Conservation (phyloP, 2,113 vertebrate genomes). For the Dissostichus mawsoni region DNA sequence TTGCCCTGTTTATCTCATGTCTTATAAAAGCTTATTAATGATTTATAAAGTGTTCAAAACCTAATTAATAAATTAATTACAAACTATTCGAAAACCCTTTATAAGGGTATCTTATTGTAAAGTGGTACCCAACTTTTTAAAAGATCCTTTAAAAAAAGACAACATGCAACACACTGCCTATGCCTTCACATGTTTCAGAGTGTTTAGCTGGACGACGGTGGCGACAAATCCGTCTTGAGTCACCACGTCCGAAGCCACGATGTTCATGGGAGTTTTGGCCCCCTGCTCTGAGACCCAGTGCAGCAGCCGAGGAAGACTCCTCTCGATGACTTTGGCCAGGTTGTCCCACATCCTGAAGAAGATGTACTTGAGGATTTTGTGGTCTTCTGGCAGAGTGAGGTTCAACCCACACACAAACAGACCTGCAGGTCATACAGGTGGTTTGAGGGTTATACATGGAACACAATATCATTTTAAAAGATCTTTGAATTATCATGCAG, state of each 20-base stretch:
- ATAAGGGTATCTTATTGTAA: too few relatives aligned
- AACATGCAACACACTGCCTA: background rate
- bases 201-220: conserved; percentile 59
- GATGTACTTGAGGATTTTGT: conserved; percentile 48
- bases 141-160: background rate
- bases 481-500: background rate
- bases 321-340: conserved; percentile 21
- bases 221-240: conserved; percentile 50
- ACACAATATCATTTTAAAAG: too few relatives aligned
- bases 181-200: background rate
- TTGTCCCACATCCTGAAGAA: conserved; percentile 38
- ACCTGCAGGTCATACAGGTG: conserved; percentile 29
- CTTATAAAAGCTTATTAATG: too few relatives aligned
- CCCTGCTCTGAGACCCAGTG: conserved; percentile 45
- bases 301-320: conserved; percentile 50
- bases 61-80: too few relatives aligned
- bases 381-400: conserved; percentile 55
- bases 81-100: too few relatives aligned
- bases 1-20: too few relatives aligned
- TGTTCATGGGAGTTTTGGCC: conserved; percentile 26
- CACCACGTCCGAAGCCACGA: conserved; percentile 68
- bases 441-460: too few relatives aligned
- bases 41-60: too few relatives aligned
- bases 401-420: conserved; percentile 74
- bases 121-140: too few relatives aligned